A percentile compares a stretch with the other conserved stretches of the same genome.
Conservation (phyloP, 2,113 vertebrate species). For the Rhinopomastus cyanomelas region DNA sequence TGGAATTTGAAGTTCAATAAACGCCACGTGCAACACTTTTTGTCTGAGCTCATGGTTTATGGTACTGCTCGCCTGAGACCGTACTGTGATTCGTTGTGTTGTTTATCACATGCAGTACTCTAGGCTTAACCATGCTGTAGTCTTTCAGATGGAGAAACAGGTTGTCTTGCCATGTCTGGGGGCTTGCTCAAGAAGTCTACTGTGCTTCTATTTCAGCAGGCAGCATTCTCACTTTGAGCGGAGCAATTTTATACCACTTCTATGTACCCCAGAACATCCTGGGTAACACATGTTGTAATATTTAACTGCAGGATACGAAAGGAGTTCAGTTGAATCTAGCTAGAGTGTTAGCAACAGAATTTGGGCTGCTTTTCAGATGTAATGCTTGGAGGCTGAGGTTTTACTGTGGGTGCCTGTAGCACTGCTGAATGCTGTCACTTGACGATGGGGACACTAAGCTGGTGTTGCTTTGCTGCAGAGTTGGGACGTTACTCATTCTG, state of each 20-base stretch:
- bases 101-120: neutral
- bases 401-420: neutral
- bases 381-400: neutral
- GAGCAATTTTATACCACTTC: neutral
- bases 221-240: neutral
- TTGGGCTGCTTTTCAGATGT: neutral
- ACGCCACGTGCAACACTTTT: neutral
- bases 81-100: neutral
- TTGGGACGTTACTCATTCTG: neutral
- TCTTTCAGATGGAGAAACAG: neutral
- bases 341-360: neutral
- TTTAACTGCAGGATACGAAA: neutral
- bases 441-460: neutral
- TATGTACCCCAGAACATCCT: neutral
- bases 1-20: constrained; percentile 59
- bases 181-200: neutral
- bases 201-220: fast-evolving
- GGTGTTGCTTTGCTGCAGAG: neutral
- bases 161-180: neutral
- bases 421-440: neutral
- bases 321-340: neutral
- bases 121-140: neutral
- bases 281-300: neutral
- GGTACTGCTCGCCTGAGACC: neutral
- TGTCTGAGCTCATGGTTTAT: neutral